These are phyloP conservation scores for Setipinna tenuifilis DNA, from an alignment of 2,797 vertebrate genomes.

Conservation along the genomic window DNA sequence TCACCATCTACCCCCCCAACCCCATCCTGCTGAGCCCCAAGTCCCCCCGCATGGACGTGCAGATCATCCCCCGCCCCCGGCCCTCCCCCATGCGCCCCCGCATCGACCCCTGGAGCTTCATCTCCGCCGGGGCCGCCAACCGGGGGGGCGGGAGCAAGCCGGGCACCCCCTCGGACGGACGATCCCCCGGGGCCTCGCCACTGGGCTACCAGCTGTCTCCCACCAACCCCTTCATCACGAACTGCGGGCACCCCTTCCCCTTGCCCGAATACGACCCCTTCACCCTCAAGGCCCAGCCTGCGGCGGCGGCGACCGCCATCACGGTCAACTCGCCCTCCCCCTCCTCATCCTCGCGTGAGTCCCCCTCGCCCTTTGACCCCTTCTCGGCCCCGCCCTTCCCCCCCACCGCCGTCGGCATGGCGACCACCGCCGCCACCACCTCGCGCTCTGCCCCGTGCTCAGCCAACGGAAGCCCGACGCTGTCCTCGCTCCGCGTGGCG, in stretches of 20 bases:
- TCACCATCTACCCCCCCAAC: constrained; percentile 65
- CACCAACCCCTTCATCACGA: constrained; percentile 76
- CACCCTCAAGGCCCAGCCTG: constrained; percentile 69
- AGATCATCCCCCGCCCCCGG: constrained; percentile 82
- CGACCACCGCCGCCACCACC: constrained; percentile 58
- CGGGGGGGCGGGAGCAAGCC: not conserved
- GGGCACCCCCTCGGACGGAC: constrained; percentile 50
- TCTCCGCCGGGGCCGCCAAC: constrained; percentile 71
- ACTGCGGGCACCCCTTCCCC: constrained; percentile 73
- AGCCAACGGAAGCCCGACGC: constrained; percentile 76
- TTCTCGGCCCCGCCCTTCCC: constrained; percentile 65
- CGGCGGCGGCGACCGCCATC: constrained; percentile 29
- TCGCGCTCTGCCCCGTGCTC: constrained; percentile 80
- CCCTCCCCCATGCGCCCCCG: constrained; percentile 84
- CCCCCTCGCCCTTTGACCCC: constrained; percentile 70
- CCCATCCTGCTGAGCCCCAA: constrained; percentile 80
- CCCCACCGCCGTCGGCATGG: not conserved
- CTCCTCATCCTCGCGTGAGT: no score
- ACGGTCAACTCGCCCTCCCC: constrained; percentile 55
- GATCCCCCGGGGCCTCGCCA: constrained; percentile 59
- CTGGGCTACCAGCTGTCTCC: constrained; percentile 72
- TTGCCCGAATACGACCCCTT: constrained; percentile 79
- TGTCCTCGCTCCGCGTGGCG: constrained; percentile 68
- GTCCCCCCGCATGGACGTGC: constrained; percentile 79
- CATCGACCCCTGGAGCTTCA: constrained; percentile 91